These are phyloP conservation scores for Leptonema lineaticorne DNA, from an alignment of 1,140 invertebrate species.

Conservation along the genomic window DNA sequence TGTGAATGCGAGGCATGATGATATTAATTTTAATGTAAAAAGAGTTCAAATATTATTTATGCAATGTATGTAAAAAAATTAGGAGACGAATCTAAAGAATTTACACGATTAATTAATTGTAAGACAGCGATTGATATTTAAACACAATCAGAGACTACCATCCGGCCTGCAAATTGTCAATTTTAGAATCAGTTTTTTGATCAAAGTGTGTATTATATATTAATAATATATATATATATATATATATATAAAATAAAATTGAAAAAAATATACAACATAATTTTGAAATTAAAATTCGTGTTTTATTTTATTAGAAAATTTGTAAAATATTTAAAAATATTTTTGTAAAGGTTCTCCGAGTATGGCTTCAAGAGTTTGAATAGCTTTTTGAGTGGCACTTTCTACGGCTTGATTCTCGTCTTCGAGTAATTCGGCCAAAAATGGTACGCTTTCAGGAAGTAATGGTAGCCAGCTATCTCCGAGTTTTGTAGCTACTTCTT, in stretches of 20 bases:
- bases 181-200: constrained; percentile 15
- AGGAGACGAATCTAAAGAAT: background rate
- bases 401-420: constrained; percentile 82
- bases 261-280: background rate
- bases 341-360: constrained; percentile 82
- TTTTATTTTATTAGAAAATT: constrained; percentile 11
- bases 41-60: background rate
- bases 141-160: constrained; percentile 5
- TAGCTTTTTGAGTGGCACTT: constrained; percentile 67
- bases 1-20: background rate
- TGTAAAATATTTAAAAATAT: constrained; percentile 66
- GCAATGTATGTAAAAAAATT: no score
- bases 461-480: constrained; percentile 80
- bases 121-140: background rate
- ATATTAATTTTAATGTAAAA: background rate
- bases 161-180: constrained; percentile 23
- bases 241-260: background rate
- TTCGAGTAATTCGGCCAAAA: constrained; percentile 79
- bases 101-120: background rate
- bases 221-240: constrained; percentile 7
- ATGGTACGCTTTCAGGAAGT: constrained; percentile 80
- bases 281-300: background rate
- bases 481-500: constrained; percentile 72
- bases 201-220: constrained; percentile 18
- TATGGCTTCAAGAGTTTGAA: constrained; percentile 77